phyloP scores from a whole-genome alignment of 2,113 vertebrate genomes.

The Madoqua kirkii region DNA sequence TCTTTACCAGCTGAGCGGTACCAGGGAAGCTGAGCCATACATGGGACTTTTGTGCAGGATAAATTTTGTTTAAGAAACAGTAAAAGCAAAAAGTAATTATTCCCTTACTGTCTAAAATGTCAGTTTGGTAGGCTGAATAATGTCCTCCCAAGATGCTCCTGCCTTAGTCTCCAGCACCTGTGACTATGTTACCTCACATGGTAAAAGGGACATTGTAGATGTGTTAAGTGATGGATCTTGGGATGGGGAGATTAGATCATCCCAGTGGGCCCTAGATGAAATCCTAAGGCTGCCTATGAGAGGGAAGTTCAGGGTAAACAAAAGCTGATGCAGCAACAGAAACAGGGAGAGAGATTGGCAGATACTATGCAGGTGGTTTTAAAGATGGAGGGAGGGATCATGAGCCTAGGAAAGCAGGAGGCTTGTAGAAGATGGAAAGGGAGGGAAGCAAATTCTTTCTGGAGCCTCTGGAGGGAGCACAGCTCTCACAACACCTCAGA shows the following conservation, averaged over 20 bases:
- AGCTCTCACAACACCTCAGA: not conserved
- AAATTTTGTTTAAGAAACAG: not conserved
- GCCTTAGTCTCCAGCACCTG: not conserved
- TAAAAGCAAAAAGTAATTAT: not conserved
- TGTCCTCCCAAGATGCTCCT: not conserved
- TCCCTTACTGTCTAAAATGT: not conserved
- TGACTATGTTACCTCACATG: not conserved
- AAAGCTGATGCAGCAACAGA: not conserved
- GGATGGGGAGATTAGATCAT: not conserved
- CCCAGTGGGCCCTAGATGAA: not conserved
- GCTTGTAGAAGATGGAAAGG: not conserved
- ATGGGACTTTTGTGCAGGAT: not conserved
- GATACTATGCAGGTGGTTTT: not conserved
- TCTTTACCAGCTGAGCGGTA: not conserved
- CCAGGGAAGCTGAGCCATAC: not conserved
- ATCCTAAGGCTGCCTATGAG: not conserved
- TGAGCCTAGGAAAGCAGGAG: not conserved
- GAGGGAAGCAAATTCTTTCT: not conserved
- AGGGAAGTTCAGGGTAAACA: not conserved
- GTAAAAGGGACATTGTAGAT: not conserved
- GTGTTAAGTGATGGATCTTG: not conserved
- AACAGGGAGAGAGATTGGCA: not conserved
- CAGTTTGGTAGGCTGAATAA: not conserved
- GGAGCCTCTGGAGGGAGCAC: not conserved
- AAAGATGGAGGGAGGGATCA: not conserved